Base-by-base conservation (phyloP, 2,113 vertebrate species). In the Tor tambroides region DNA sequence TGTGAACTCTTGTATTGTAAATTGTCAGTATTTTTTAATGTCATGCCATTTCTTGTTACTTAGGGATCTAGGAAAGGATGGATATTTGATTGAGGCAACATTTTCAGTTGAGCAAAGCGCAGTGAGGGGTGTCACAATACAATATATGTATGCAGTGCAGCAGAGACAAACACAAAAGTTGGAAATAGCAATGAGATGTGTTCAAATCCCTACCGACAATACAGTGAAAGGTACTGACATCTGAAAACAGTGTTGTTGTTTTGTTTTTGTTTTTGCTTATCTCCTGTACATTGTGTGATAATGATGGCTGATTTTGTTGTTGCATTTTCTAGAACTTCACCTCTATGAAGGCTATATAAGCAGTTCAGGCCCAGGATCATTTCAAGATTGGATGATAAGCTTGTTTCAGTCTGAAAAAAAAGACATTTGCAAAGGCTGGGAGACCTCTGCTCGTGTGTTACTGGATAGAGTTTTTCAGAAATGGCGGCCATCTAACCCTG, bases 401-500 rank as follows among this genome's bases (percentile, higher is more conserved):
- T 56, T 17, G 35, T 0, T 0, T 10, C 1, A 0, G 23, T 0
- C 8, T 35, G 63, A 11, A 41, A 19, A 15, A 1, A 6, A 67
- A 67, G n/a, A 28, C 0, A 67, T 67, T 67, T 6, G 26, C 11
- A 67, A 67, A 67, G 11, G 23, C 30, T 80, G 94, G 93, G 78
- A 87, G 49, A 46, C 21, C 1, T 90, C 95, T 79, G 92, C 92
- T 0, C 0, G 0, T 17, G 2, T 43, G 6, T 87, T 95, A 19
- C 90, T 94, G 56, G 32, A 90, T 35, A 87, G 5, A 28, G 81
- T 94, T 84, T 92, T 95, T 84, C 69, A 92, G 82, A 87, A 90
- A 15, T 94, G 93, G 93, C 9, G 54, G 7, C 90, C 90, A 1
- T 87, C 87, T n/a, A 89, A 91, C 26, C 77, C 46, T n/a, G 59